Percentiles rank a stretch among this genome's conserved stretches.
Conservation (phyloP, 2,888 invertebrate species). For the Tetramorium bicarinatum region DNA sequence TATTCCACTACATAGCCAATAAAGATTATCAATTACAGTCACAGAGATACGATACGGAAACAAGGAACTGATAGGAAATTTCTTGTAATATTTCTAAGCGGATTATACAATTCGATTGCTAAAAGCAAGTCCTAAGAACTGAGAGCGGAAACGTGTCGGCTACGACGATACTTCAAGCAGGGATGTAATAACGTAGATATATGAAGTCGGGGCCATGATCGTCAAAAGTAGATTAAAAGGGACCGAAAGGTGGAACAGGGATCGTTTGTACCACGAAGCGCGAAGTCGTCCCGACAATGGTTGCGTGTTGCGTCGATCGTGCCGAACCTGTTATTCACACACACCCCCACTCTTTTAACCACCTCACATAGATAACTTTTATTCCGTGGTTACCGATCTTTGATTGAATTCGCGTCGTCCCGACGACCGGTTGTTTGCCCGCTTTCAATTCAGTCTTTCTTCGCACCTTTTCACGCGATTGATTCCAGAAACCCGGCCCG, state of each 20-base stretch:
- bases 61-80: background rate
- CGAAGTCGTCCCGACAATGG: conserved; percentile 80
- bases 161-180: background rate
- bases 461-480: conserved; percentile 38
- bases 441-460: conserved; percentile 19
- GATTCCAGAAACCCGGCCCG: background rate
- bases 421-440: conserved; percentile 70
- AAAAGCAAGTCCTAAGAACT: background rate
- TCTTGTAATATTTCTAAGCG: background rate
- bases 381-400: conserved; percentile 79
- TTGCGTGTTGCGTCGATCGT: conserved; percentile 81
- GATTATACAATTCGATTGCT: background rate
- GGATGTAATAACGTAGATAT: background rate
- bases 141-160: background rate
- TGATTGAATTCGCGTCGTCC: conserved; percentile 82
- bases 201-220: background rate
- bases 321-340: conserved; percentile 82
- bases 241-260: conserved; percentile 49
- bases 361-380: conserved; percentile 81
- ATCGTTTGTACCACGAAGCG: conserved; percentile 85
- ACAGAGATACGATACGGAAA: background rate
- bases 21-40: conserved; percentile 16
- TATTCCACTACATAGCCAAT: conserved; percentile 12
- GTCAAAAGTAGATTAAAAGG: conserved; percentile 15
- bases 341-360: conserved; percentile 75